These are phyloP conservation scores for Rafetus swinhoei DNA, from an alignment of 2,113 vertebrate genomes.

Conservation along the genomic window DNA sequence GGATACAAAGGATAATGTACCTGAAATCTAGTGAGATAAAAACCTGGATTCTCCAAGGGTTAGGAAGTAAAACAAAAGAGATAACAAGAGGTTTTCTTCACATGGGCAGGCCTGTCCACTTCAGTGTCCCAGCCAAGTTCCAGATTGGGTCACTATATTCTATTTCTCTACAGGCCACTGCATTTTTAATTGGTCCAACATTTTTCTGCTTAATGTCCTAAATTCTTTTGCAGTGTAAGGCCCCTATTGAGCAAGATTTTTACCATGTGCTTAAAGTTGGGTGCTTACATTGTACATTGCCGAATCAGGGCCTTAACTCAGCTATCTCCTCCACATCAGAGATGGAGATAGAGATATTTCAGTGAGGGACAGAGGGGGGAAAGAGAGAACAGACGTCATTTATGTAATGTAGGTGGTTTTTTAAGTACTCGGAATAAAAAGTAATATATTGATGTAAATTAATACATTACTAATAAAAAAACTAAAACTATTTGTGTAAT, in stretches of 20 bases:
- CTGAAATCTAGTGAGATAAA: neutral
- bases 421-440: neutral
- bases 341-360: neutral
- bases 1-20: neutral
- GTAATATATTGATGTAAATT: neutral
- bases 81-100: neutral
- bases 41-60: neutral
- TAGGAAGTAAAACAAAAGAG: neutral
- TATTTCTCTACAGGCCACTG: neutral
- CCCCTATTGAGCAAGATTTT: neutral
- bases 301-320: constrained; percentile 7
- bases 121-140: neutral
- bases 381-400: neutral
- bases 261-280: neutral
- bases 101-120: too few species aligned
- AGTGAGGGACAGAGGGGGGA: neutral
- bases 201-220: neutral
- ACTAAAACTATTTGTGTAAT: constrained; percentile 8
- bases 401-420: neutral
- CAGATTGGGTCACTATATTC: neutral
- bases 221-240: neutral
- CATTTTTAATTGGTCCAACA: neutral
- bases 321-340: neutral
- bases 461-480: neutral
- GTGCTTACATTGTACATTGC: neutral